Evolutionary conservation across 2,113 vertebrate species (phyloP).

Genomic region (Pao palembangensis): DNA sequence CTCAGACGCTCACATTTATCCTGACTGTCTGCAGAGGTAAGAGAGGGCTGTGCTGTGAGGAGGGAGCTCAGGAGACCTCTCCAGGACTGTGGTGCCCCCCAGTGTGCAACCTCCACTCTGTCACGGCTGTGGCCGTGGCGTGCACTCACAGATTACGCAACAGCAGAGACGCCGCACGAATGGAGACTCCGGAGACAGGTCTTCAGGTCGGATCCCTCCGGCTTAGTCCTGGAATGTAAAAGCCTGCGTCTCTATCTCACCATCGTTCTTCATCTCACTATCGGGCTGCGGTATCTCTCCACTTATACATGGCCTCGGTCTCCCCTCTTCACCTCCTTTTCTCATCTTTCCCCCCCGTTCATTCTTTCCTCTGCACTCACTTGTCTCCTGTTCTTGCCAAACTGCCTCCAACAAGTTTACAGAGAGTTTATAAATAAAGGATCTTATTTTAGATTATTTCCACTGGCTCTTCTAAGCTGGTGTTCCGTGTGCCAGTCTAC

Average conservation of each 20-base stretch:
- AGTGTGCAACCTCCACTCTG: conserved; percentile 25
- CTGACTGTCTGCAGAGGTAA: too few relatives aligned
- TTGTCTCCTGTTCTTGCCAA: too few relatives aligned
- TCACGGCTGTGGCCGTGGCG: not conserved
- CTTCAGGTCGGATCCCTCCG: conserved; percentile 3
- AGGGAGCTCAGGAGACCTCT: conserved; percentile 1
- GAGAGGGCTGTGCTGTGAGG: not conserved
- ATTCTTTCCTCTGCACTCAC: not conserved
- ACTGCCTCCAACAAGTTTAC: too few relatives aligned
- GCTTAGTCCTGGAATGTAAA: conserved; percentile 3
- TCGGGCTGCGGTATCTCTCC: not conserved
- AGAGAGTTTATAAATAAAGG: too few relatives aligned
- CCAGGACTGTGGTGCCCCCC: conserved; percentile 49
- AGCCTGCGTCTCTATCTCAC: not conserved
- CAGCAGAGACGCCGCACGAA: conserved; percentile 17
- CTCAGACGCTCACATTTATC: not conserved
- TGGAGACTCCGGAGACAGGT: conserved; percentile 6
- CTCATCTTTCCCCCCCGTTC: not conserved
- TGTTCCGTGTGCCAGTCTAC: too few relatives aligned
- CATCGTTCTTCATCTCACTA: not conserved
- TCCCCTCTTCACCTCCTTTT: not conserved
- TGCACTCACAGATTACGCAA: conserved; percentile 45
- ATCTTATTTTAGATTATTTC: too few relatives aligned
- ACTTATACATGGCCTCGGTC: not conserved
- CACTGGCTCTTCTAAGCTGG: too few relatives aligned